These are phyloP conservation scores for Brachyhypopomus occidentalis DNA, from an alignment of 2,113 vertebrate genomes.

Conservation along the genomic window DNA sequence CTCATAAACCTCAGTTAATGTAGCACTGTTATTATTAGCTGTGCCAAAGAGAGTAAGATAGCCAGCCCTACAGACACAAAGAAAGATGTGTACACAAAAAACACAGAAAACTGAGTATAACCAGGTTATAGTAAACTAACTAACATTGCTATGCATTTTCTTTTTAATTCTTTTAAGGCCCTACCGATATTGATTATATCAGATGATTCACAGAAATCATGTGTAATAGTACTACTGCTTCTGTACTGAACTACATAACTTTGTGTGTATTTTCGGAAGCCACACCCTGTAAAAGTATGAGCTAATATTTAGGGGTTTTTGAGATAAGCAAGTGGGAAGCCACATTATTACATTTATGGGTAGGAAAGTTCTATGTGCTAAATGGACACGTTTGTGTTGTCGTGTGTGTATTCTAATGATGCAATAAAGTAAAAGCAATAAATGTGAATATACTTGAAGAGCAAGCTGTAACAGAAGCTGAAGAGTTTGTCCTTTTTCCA, in stretches of 20 bases:
- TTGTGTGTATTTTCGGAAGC: background rate
- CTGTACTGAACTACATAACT: background rate
- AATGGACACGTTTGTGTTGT: background rate
- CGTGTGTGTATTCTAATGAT: background rate
- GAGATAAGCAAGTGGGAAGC: background rate
- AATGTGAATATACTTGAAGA: slow-evolving; percentile 77
- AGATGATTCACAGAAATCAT: background rate
- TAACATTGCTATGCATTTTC: no score
- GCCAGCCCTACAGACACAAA: slow-evolving; percentile 72
- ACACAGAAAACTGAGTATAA: background rate
- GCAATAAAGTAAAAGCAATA: background rate
- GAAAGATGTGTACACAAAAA: background rate
- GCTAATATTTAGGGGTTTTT: slow-evolving; percentile 13
- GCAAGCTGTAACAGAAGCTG: slow-evolving; percentile 76
- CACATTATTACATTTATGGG: slow-evolving; percentile 17
- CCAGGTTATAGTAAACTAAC: no score
- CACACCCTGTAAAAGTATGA: slow-evolving; percentile 34
- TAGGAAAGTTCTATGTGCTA: background rate
- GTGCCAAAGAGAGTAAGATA: slow-evolving; percentile 77
- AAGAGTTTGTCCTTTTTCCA: slow-evolving; percentile 81
- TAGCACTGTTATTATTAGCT: slow-evolving; percentile 47
- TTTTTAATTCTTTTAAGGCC: no score
- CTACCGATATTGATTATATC: background rate
- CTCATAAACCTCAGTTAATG: slow-evolving; percentile 69
- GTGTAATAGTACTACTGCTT: background rate